These are phyloP conservation scores for Lobophora halterata DNA, from an alignment of 2,888 invertebrate species.

Conservation along the genomic window DNA sequence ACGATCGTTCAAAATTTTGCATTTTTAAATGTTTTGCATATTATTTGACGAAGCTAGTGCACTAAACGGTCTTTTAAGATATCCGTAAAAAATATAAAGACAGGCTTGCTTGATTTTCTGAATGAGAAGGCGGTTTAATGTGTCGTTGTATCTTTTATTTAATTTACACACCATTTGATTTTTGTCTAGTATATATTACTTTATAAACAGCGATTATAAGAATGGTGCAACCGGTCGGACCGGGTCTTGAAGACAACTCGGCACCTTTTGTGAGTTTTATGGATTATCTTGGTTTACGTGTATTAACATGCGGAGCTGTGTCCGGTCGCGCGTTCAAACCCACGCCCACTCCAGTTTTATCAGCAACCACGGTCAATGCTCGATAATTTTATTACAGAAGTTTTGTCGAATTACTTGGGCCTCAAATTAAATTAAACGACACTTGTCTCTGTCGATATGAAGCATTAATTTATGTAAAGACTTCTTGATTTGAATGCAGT, in stretches of 20 bases:
- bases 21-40: slow-evolving; percentile 43
- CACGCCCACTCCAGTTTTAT: slow-evolving; percentile 60
- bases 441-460: slow-evolving; percentile 66
- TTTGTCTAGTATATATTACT: too few relatives aligned
- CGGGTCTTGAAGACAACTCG: slow-evolving; percentile 67
- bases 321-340: slow-evolving; percentile 61
- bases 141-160: too few relatives aligned
- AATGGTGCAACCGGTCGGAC: slow-evolving; percentile 43
- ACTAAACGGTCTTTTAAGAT: not conserved
- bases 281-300: slow-evolving; percentile 75
- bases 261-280: slow-evolving; percentile 76
- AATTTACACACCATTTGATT: too few relatives aligned
- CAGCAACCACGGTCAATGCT: slow-evolving; percentile 65
- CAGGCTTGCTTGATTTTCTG: not conserved
- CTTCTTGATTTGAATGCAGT: slow-evolving; percentile 12
- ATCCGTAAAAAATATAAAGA: not conserved
- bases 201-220: slow-evolving; percentile 35
- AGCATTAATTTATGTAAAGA: slow-evolving; percentile 45
- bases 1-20: slow-evolving; percentile 37
- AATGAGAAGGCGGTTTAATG: too few relatives aligned
- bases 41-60: not conserved
- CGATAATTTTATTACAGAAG: slow-evolving; percentile 79
- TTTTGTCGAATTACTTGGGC: slow-evolving; percentile 76
- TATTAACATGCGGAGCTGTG: slow-evolving; percentile 69
- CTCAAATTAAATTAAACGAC: slow-evolving; percentile 77